Evolutionary conservation across 2,888 invertebrate species (phyloP), one percentile per base, ranked within the genome.

Genomic region (Archaeoteleia sp.): DNA sequence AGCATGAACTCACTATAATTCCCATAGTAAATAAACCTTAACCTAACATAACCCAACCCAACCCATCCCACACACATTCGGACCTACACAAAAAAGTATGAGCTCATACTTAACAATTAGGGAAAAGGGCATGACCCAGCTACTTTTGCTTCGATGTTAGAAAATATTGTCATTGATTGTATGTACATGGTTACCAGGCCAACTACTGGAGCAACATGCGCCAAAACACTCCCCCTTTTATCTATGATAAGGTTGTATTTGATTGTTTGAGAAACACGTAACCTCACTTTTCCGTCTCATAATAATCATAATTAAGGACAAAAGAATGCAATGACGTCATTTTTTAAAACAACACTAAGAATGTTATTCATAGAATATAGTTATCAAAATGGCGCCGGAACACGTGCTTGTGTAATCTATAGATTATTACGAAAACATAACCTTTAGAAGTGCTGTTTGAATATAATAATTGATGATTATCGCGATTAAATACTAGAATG

Each of bases 1-100:
- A 72, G 68, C 84, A 84, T 71, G 85, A 84, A 71, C 84, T 85
- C 74, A 84, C 81, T 71, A 85, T 81, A 70, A 85, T 77, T 80
- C 84, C 84, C 84, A 85, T 84, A 83, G 74, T 83, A 80, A 77
- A 74, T 70, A 69, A 66, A 46, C 20, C 2, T 4, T 4, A 20
- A 20, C 79, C 72, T 74, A 77, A 77, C 75, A 74, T 73, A 71
- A 72, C 66, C 72, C 70, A 63, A 63, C 70, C 45, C 58, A 46
- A 71, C 49, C 63, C 70, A 79, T 80, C 68, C 74, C 74, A 67
- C 55, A 55, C 29, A 55, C 17, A 39, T 39, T 39, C 10, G 9
- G 6, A 6, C 1, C 14, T 27, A 42, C 8, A 12, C 12, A 23
- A 25, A 42, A 42, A 27, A 7, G 14, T 25, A 27, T 14, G 12